phyloP scores from a whole-genome alignment of 2,888 invertebrate species.

The Lysandra bellargus region DNA sequence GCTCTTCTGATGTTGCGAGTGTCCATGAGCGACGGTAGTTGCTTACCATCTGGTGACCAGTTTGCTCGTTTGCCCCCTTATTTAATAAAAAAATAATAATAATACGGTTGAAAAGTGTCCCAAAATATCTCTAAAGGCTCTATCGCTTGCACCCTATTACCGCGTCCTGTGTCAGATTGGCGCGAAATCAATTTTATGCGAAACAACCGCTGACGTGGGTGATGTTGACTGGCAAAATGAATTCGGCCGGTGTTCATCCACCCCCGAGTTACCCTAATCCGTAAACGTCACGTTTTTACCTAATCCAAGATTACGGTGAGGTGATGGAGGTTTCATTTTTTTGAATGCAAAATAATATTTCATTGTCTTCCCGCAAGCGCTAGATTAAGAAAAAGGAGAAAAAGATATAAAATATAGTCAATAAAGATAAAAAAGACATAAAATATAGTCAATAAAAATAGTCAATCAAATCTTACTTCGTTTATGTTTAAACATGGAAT shows the following conservation, averaged over 20 bases:
- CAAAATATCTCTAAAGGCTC: conserved; percentile 37
- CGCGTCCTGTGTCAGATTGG: conserved; percentile 54
- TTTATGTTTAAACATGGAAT: too few species aligned
- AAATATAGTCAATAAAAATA: too few species aligned
- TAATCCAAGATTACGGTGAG: conserved; percentile 44
- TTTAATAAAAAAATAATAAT: too few species aligned
- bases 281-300: conserved; percentile 66
- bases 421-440: too few species aligned
- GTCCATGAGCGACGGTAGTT: too few species aligned
- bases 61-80: too few species aligned
- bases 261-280: conserved; percentile 66
- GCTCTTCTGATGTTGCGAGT: too few species aligned
- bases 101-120: neutral
- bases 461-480: too few species aligned
- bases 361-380: neutral
- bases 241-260: conserved; percentile 1
- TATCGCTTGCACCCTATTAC: neutral
- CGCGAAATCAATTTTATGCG: conserved; percentile 65
- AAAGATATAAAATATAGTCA: too few species aligned
- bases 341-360: conserved; percentile 19
- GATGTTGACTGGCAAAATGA: conserved; percentile 67
- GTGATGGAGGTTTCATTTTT: conserved; percentile 35
- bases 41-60: too few species aligned
- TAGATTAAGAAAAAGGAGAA: neutral
- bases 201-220: conserved; percentile 72